Evolutionary conservation across 2,797 vertebrate species (phyloP), one percentile per base, ranked within the genome.

Genomic region (Eidolon dupreanum): DNA sequence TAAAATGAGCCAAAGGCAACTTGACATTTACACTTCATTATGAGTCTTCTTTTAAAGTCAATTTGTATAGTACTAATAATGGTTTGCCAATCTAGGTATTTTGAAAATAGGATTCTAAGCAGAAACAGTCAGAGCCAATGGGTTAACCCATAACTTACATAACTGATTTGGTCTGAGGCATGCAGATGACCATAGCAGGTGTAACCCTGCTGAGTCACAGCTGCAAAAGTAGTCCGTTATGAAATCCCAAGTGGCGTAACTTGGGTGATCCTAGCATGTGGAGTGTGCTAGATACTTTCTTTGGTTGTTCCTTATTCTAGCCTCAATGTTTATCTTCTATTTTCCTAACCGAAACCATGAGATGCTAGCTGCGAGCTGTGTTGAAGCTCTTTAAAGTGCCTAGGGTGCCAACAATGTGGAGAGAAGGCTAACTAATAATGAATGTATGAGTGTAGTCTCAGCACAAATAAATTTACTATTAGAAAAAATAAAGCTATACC

Each of bases 101-200:
- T 51, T 92, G 22, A 94, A 82, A 95, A 92, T 26, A 90, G 78
- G 28, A 85, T n/a, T 90, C 46, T 46, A 74, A 70, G 17, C 16
- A 83, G 46, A 79, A 77, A 43, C 13, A 75, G 5, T 5, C n/a
- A 93, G 10, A 78, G 38, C 15, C 26, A 78, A 43, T 46, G 74
- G 51, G 12, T 82, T 36, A 90, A 89, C 36, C 28, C 4, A 13
- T 61, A 63, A 85, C 4, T 46, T 55, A 70, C 17, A 33, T 26
- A 71, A 83, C 0, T 41, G 65, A 75, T 74, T 78, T n/a, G 63
- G 53, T 75, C 55, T 87, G 28, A 91, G 43, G 24, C 63, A 79
- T 46, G 57, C 43, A 55, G 36, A 63, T 68, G n/a, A 71, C 36
- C 55, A 90, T 19, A 85, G 26, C 15, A 79, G 75, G 36, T 53